Conservation (phyloP, 2,888 invertebrate species). For the Polyommatus iphigenia region DNA sequence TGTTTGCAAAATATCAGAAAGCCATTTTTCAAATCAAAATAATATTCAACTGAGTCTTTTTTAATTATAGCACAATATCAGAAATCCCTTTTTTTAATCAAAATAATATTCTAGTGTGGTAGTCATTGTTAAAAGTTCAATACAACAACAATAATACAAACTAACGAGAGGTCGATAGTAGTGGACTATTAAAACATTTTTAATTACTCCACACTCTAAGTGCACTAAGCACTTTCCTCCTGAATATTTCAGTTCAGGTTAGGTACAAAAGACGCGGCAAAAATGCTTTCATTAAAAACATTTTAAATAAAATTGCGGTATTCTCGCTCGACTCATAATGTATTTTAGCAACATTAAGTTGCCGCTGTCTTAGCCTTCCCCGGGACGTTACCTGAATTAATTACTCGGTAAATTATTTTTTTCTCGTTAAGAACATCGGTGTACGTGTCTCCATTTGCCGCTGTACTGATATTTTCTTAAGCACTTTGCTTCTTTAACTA, state of each 20-base stretch:
- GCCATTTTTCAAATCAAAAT: no score
- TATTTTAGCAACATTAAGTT: slow-evolving; percentile 48
- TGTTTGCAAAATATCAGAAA: no score
- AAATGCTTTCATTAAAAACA: slow-evolving; percentile 40
- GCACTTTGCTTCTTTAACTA: slow-evolving; percentile 19
- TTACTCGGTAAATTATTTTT: slow-evolving; percentile 54
- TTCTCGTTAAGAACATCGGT: slow-evolving; percentile 38
- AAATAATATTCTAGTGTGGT: no score
- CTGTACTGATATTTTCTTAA: slow-evolving; percentile 26
- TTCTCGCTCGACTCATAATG: slow-evolving; percentile 42
- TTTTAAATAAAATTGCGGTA: slow-evolving; percentile 35
- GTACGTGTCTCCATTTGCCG: slow-evolving; percentile 33
- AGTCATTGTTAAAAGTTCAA: neutral
- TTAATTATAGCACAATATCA: no score
- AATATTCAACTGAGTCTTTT: no score
- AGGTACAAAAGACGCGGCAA: slow-evolving; percentile 32
- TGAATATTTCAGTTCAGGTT: slow-evolving; percentile 12
- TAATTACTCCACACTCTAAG: slow-evolving; percentile 5
- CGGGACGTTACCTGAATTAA: slow-evolving; percentile 55
- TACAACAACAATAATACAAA: neutral
- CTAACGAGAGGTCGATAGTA: neutral
- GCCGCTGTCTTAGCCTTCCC: slow-evolving; percentile 41
- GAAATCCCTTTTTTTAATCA: no score
- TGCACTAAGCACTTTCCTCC: slow-evolving; percentile 1
- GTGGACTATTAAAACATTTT: neutral